Conservation (phyloP, 2,113 vertebrate species). For the Argyrosomus japonicus region DNA sequence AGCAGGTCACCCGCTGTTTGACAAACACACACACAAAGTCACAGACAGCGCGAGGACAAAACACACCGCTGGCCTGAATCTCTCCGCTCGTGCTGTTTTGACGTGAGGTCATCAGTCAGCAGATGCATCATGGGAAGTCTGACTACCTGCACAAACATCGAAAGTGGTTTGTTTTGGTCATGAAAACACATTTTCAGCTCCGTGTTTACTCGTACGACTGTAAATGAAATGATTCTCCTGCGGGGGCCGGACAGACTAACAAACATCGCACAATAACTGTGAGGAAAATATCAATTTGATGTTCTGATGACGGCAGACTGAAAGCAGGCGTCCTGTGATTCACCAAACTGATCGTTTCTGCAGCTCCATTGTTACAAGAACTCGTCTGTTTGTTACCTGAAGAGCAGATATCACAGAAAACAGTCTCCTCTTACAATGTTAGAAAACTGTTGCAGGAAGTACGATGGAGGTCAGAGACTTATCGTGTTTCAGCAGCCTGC, state of each 20-base stretch:
- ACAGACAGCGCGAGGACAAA: no score
- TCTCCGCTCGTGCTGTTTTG: not conserved
- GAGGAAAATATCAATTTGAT: not conserved
- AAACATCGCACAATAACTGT: not conserved
- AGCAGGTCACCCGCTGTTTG: constrained; percentile 75
- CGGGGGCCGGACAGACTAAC: not conserved
- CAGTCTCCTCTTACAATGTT: not conserved
- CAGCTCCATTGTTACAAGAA: not conserved
- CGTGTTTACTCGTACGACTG: not conserved
- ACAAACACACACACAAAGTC: constrained; percentile 56
- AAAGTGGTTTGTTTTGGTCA: not conserved
- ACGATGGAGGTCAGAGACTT: no score
- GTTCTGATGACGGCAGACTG: not conserved
- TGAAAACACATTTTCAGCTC: not conserved
- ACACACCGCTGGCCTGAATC: no score
- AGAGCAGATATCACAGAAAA: not conserved
- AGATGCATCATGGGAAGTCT: not conserved
- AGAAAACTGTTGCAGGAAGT: no score
- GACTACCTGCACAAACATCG: not conserved
- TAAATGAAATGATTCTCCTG: not conserved
- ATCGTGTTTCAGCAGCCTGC: no score
- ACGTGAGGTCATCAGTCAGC: constrained; percentile 10
- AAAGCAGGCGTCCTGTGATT: not conserved
- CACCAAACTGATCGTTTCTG: not conserved
- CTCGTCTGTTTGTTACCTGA: no score